These are phyloP conservation scores for Turnix velox DNA, from an alignment of 2,113 vertebrate species.

Conservation along the genomic window DNA sequence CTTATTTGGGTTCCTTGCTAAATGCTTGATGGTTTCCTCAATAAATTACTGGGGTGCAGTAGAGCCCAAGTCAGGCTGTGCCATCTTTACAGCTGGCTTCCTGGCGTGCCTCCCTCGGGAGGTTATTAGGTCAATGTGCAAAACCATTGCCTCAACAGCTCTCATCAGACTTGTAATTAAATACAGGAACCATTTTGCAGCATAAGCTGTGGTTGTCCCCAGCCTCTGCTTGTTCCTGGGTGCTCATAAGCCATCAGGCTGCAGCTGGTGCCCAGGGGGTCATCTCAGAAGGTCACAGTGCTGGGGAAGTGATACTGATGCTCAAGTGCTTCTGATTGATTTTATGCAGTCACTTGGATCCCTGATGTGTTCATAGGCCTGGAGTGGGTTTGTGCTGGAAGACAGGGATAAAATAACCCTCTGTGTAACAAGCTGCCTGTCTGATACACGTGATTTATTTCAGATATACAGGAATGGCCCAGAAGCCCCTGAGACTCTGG, in stretches of 20 bases:
- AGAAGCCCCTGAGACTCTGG: neutral
- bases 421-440: neutral
- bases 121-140: neutral
- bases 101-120: accelerated
- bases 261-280: neutral
- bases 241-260: neutral
- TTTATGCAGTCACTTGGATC: neutral
- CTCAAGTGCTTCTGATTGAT: neutral
- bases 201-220: neutral
- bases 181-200: neutral
- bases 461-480: neutral
- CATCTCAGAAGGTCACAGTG: neutral
- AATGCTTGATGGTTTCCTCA: neutral
- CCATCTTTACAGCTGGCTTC: accelerated
- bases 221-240: neutral
- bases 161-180: neutral
- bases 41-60: accelerated
- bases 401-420: neutral
- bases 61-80: neutral
- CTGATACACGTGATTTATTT: neutral
- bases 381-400: neutral
- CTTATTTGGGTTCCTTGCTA: neutral
- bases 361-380: neutral
- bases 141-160: neutral
- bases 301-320: neutral